Evolutionary conservation across 2,797 vertebrate genomes (phyloP), one percentile per base, ranked within the genome.

Genomic region (Catamblyrhynchus diadema): DNA sequence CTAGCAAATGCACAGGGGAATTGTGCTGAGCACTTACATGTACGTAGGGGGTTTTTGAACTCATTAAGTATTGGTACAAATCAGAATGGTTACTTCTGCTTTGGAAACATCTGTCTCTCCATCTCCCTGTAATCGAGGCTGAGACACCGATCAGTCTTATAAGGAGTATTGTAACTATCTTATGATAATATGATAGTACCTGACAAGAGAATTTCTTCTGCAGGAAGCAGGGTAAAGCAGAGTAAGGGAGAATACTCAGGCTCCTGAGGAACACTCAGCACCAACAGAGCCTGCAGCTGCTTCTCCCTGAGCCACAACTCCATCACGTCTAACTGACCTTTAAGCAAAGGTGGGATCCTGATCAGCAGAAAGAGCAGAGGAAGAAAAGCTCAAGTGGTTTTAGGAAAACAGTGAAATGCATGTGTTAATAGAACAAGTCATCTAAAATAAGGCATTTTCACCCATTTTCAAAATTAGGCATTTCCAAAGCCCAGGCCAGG

Each of bases 81-180:
- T 91, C 50, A 93, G 81, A 93, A 74, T 67, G 32, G 88, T 91
- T 91, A 94, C 90, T 97, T 96, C 95, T 96, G 95, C 95, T 97
- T 95, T 95, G 93, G 77, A 86, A 95, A 94, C 95, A 88, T 96
- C 94, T 94, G 91, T 64, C 66, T 80, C 2, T 0, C 51, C 56
- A 47, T 67, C 33, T 37, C 64, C 64, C 61, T 30, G 57, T 41
- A 56, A 83, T 28, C 2, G 3, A 60, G 61, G 33, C 87, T 71
- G 45, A 80, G 44, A 44, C 35, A 53, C 14, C 37, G 65, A 27
- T 14, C 35, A 27, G 41, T 32, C 41, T 66, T 30, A 4, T 5
- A 60, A 60, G 32, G 25, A 45, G 25, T 28, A 35, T 4, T 61
- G 39, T 16, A 22, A 33, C 33, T 45, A 9, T n/a, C 47, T 0